Evolutionary conservation across 2,113 vertebrate species (phyloP).

Genomic region (Hydrolagus affinis): DNA sequence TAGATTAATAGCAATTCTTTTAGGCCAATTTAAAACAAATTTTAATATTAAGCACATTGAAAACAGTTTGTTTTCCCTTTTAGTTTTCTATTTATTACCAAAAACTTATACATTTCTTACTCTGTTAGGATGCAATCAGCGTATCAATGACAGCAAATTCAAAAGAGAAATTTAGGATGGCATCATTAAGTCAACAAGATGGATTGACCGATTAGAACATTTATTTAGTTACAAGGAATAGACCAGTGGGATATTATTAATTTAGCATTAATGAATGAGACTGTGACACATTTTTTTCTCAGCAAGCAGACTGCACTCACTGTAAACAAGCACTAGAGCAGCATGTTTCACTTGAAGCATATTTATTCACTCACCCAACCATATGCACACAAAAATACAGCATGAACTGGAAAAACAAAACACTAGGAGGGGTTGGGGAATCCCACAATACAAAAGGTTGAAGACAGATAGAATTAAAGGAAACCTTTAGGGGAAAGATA

Average conservation of each 20-base stretch:
- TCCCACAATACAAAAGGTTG: neutral
- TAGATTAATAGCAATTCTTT: neutral
- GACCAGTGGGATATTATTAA: constrained; percentile 13
- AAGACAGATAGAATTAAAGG: neutral
- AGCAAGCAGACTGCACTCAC: neutral
- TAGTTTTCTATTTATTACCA: neutral
- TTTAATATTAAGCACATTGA: neutral
- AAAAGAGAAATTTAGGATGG: neutral
- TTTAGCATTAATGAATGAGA: constrained; percentile 21
- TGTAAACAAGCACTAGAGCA: neutral
- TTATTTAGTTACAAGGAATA: constrained; percentile 27
- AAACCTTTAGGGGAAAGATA: no score
- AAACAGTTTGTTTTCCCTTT: neutral
- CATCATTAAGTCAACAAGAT: constrained; percentile 7
- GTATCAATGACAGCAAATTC: constrained; percentile 10
- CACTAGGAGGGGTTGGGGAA: neutral
- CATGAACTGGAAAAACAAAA: neutral
- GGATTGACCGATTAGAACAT: constrained; percentile 2
- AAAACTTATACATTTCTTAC: neutral
- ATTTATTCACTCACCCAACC: neutral
- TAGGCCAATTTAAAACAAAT: neutral
- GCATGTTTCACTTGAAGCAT: constrained; percentile 13
- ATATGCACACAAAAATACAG: neutral
- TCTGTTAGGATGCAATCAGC: neutral
- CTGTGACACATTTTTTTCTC: neutral